Evolutionary conservation across 1,140 invertebrate genomes (phyloP).

Genomic region (Fragariocoptes setiger): DNA sequence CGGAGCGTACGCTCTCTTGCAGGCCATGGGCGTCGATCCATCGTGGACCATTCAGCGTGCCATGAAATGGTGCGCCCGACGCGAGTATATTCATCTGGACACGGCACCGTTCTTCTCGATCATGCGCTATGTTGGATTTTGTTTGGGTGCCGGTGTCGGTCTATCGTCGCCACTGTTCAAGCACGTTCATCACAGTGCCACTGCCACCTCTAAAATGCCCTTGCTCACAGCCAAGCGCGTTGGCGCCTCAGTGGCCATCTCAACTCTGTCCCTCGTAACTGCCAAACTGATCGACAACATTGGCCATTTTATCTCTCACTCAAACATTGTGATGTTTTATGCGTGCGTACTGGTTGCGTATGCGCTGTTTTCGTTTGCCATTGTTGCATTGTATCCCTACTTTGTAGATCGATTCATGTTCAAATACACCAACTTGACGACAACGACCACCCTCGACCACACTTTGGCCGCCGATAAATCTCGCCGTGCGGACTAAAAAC

Average conservation of each 20-base stretch:
- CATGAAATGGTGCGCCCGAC: constrained; percentile 24
- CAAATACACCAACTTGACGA: too few species aligned
- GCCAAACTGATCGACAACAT: constrained; percentile 4
- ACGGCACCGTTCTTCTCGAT: constrained; percentile 26
- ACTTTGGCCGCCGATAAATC: too few species aligned
- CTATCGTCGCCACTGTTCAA: constrained; percentile 11
- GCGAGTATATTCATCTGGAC: constrained; percentile 23
- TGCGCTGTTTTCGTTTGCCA: not conserved
- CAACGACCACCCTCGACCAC: too few species aligned
- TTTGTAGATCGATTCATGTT: too few species aligned
- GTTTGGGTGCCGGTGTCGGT: constrained; percentile 18
- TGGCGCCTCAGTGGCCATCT: too few species aligned
- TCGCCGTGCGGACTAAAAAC: too few species aligned
- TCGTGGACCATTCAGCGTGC: constrained; percentile 24
- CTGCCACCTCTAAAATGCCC: not conserved
- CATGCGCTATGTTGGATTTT: constrained; percentile 18
- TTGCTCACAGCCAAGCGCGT: not conserved
- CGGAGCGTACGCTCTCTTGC: constrained; percentile 15
- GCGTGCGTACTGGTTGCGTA: not conserved
- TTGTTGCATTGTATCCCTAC: not conserved
- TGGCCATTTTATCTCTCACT: constrained; percentile 6
- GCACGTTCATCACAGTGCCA: not conserved
- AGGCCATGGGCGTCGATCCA: constrained; percentile 19
- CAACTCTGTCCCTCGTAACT: constrained; percentile 1
- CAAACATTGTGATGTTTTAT: constrained; percentile 7